These are phyloP conservation scores for Leptonema lineaticorne DNA, from an alignment of 1,140 invertebrate species.

Conservation along the genomic window DNA sequence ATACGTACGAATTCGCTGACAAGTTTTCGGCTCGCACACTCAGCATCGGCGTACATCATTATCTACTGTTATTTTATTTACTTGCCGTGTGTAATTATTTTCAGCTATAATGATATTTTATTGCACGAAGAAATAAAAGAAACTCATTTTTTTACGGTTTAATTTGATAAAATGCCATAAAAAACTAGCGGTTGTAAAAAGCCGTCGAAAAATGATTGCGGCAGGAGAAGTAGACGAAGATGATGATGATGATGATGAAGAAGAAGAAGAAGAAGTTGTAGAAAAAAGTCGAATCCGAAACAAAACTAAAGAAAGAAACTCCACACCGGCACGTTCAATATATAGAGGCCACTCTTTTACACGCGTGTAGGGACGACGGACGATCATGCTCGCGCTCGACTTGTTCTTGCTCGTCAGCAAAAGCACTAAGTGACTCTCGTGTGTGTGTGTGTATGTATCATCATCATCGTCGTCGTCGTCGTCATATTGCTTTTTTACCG, in stretches of 20 bases:
- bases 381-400: neutral
- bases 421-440: neutral
- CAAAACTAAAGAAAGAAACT: neutral
- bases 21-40: neutral
- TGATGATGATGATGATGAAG: neutral
- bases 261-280: neutral
- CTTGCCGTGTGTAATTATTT: constrained; percentile 20
- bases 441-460: too few relatives aligned
- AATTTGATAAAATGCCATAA: constrained; percentile 22
- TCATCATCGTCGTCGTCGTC: too few relatives aligned
- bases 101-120: constrained; percentile 25
- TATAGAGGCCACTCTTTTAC: neutral
- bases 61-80: constrained; percentile 23
- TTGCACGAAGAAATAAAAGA: constrained; percentile 25
- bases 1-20: neutral
- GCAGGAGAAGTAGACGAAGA: neutral
- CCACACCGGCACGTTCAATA: neutral
- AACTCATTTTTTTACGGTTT: constrained; percentile 26
- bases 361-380: constrained; percentile 3
- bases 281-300: neutral
- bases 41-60: neutral
- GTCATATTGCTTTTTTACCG: too few relatives aligned
- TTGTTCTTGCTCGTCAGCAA: constrained; percentile 8
- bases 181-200: constrained; percentile 26
- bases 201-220: constrained; percentile 16